Percentiles rank a stretch among this genome's conserved stretches.
phyloP scores from a whole-genome alignment of 2,113 vertebrate species.

The Callipepla californica region DNA sequence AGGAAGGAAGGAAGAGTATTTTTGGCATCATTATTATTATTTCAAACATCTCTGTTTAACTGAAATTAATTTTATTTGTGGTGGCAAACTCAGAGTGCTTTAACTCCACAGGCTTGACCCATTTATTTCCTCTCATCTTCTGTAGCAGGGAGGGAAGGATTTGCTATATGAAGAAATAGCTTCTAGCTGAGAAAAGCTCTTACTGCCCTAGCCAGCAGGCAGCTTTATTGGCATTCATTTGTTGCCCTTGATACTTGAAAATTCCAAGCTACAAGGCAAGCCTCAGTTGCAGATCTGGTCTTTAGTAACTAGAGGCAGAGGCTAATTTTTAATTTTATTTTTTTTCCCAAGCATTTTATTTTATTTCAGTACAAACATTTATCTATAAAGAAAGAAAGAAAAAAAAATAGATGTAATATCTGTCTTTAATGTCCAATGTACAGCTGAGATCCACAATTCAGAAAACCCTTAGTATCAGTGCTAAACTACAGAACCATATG shows the following conservation, averaged over 20 bases:
- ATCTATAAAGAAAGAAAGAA: background rate
- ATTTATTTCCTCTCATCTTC: slow-evolving; percentile 21
- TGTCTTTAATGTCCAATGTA: background rate
- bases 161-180: background rate
- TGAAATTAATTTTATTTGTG: background rate
- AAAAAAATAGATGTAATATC: background rate
- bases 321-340: background rate
- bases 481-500: background rate
- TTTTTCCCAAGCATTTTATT: background rate
- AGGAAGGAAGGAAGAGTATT: background rate
- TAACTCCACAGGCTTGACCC: background rate
- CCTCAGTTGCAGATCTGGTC: background rate
- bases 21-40: background rate
- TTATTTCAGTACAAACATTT: background rate
- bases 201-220: slow-evolving; percentile 12
- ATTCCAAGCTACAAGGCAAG: background rate
- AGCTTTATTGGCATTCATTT: background rate
- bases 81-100: background rate
- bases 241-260: slow-evolving; percentile 1
- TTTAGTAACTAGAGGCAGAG: background rate
- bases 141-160: background rate
- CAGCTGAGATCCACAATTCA: background rate
- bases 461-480: background rate
- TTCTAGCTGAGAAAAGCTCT: slow-evolving; percentile 25
- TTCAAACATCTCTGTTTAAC: background rate